A percentile compares a stretch with the other conserved stretches of the same genome.
phyloP scores from a whole-genome alignment of 2,888 invertebrate species.

The Allolobophora icterica region DNA sequence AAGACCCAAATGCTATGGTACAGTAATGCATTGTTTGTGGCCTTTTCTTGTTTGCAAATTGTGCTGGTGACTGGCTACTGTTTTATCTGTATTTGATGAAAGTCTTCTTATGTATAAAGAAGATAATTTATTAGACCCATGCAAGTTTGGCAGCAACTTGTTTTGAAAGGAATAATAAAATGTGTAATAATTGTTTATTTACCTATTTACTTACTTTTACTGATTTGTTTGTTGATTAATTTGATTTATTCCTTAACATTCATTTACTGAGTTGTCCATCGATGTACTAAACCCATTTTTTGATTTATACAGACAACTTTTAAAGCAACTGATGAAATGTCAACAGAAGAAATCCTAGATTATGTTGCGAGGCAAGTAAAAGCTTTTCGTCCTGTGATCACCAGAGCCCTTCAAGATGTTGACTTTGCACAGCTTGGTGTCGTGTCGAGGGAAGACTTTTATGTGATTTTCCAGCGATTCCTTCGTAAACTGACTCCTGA shows the following conservation, averaged over 20 bases:
- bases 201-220: neutral
- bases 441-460: conserved; percentile 53
- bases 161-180: neutral
- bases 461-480: conserved; percentile 53
- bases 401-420: conserved; percentile 54
- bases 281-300: neutral
- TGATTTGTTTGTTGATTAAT: neutral
- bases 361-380: conserved; percentile 56
- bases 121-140: too few species aligned
- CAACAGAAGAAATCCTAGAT: conserved; percentile 51
- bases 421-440: conserved; percentile 62
- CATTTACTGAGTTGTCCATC: neutral
- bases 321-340: neutral
- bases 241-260: neutral
- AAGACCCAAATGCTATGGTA: conserved; percentile 24
- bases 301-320: neutral
- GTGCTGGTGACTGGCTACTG: neutral
- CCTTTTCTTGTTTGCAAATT: neutral
- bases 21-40: neutral
- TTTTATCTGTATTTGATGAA: neutral
- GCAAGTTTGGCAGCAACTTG: neutral
- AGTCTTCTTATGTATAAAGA: neutral
- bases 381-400: conserved; percentile 53
- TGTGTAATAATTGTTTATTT: neutral
- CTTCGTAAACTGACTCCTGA: conserved; percentile 57